Base-by-base conservation (phyloP, 2,888 invertebrate species). In the Agriotes lineatus region DNA sequence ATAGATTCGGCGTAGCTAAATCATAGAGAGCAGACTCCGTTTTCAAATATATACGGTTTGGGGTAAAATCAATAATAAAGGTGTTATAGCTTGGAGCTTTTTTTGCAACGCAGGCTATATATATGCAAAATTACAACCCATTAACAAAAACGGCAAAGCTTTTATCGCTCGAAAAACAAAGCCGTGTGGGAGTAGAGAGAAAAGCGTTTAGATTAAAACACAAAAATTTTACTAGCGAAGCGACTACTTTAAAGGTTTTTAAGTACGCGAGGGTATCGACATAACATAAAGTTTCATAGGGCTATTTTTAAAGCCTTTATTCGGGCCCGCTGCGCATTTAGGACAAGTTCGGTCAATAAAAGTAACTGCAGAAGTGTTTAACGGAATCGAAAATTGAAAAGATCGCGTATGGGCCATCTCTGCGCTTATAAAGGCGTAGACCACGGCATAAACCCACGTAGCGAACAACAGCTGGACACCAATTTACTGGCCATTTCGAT, bases 401-500 rank as follows among this genome's bases (percentile, higher is more conserved):
- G 52, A 33, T 52, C 33, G 48, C 16, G 22, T 22, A n/a, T 52
- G 18, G 33, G 52, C 2, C 33, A 33, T 52, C 33, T 30, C 33
- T 52, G 10, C 6, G 52, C 18, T 33, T 33, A 52, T 16, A 52
- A 16, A 9, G 33, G 33, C 33, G 33, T 33, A 52, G 52, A 33
- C 33, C 33, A 18, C 25, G 25, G 16, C 33, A 56, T 39, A 56
- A 56, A 37, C 42, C 33, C 59, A 63, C 67, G 66, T 61, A 73
- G 67, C 75, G 72, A 71, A 74, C 72, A 77, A 74, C 75, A 74
- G 74, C 74, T 74, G 74, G 72, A 75, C 75, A 71, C 74, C 78
- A 77, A 78, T 80, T 79, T 77, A 78, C 72, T 72, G 77, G 70
- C 77, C 76, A 73, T 78, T 78, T 71, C 76, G 75, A 78, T 79